phyloP scores from a whole-genome alignment of 2,797 vertebrate genomes.

The Alauda arvensis region DNA sequence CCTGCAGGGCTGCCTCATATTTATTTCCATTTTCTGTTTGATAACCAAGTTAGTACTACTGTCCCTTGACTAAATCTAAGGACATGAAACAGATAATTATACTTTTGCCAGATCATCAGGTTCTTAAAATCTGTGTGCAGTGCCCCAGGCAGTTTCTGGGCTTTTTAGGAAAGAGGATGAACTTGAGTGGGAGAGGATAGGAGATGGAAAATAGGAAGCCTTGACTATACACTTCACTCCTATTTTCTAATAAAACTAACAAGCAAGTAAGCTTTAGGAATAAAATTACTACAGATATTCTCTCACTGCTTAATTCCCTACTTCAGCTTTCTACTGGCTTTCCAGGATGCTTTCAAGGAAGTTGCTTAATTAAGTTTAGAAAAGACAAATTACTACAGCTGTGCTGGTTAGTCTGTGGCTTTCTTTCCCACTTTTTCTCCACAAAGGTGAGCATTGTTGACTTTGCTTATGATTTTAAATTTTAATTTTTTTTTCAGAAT shows the following conservation, averaged over 20 bases:
- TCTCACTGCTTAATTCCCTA: neutral
- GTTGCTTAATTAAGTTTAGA: neutral
- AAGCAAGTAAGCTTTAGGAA: neutral
- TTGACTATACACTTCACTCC: neutral
- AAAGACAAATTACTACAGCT: neutral
- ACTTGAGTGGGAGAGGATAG: neutral
- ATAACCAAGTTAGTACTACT: neutral
- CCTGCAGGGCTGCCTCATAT: fast-evolving
- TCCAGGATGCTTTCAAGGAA: neutral
- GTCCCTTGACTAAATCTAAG: neutral
- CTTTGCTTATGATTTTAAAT: neutral
- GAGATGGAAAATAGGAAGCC: neutral
- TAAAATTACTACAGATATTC: neutral
- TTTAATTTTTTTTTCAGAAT: neutral
- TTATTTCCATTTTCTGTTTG: neutral
- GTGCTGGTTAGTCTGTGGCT: neutral
- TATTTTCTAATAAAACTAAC: neutral
- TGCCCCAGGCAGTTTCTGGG: neutral
- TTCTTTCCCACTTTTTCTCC: neutral
- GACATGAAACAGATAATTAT: neutral
- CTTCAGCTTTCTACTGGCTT: neutral
- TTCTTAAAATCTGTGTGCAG: neutral
- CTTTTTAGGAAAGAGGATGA: neutral
- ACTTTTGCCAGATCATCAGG: neutral
- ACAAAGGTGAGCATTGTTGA: neutral